Percentiles rank a stretch among this genome's conserved stretches.
These are phyloP conservation scores for Hozukius guyotensis DNA, from an alignment of 2,797 vertebrate genomes.

Conservation along the genomic window DNA sequence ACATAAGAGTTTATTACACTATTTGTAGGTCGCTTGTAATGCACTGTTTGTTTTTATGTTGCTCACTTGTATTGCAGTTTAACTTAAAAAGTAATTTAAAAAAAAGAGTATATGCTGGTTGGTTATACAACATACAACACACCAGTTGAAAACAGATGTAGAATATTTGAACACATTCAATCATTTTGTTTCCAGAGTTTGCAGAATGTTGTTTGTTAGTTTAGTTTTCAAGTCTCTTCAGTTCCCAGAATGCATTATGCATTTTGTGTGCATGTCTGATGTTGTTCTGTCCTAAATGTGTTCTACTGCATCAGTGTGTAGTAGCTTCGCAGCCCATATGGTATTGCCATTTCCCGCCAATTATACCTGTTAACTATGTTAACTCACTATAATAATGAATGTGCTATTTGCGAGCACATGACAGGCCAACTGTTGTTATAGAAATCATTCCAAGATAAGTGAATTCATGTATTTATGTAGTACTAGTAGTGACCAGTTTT, in stretches of 20 bases:
- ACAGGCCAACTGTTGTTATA: not conserved
- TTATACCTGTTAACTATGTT: not conserved
- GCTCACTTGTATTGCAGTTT: no score
- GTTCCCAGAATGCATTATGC: not conserved
- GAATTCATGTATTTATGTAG: not conserved
- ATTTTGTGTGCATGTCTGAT: not conserved
- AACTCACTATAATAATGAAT: not conserved
- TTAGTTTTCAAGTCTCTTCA: not conserved
- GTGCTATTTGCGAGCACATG: not conserved
- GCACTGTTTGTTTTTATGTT: no score
- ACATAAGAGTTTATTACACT: not conserved
- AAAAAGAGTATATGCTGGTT: not conserved
- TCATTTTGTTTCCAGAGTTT: not conserved
- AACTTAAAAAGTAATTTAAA: no score
- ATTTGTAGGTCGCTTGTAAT: no score
- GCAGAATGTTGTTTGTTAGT: not conserved
- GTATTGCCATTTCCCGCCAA: not conserved
- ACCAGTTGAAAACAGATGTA: not conserved
- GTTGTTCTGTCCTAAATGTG: not conserved
- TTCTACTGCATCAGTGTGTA: not conserved
- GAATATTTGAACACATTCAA: not conserved
- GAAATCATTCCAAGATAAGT: not conserved
- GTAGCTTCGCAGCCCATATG: slow-evolving; percentile 2
- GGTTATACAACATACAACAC: not conserved
- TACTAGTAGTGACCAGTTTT: not conserved